phyloP scores from a whole-genome alignment of 1,140 invertebrate species.

The Heterodera carotae region DNA sequence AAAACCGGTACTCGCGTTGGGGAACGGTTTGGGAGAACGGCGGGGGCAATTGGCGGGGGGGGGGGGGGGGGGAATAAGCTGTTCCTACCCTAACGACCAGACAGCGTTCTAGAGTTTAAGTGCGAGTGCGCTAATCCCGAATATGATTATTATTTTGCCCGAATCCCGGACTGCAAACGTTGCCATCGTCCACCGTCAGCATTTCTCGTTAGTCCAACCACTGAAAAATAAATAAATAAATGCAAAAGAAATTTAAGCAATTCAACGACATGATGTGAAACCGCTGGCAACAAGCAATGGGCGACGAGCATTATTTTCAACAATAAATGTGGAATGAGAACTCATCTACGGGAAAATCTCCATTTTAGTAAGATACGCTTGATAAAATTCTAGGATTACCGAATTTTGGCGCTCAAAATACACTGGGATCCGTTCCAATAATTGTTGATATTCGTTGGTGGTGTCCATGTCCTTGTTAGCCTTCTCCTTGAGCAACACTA shows the following conservation, averaged over 20 bases:
- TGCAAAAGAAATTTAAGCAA: slow-evolving; percentile 1
- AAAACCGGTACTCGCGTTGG: too few species aligned
- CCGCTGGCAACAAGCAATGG: slow-evolving; percentile 43
- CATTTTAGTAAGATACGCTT: too few species aligned
- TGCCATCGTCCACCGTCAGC: slow-evolving; percentile 25
- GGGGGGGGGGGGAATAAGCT: too few species aligned
- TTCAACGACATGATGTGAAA: slow-evolving; percentile 38
- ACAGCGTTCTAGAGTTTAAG: too few species aligned
- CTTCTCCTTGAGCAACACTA: background rate
- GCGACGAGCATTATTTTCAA: slow-evolving; percentile 57
- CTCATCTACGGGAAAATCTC: slow-evolving; percentile 46
- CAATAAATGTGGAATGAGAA: slow-evolving; percentile 56
- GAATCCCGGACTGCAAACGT: too few species aligned
- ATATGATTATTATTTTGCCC: background rate
- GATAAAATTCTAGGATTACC: too few species aligned
- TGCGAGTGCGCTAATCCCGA: too few species aligned
- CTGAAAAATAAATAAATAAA: slow-evolving; percentile 10
- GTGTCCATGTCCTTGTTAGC: slow-evolving; percentile 1
- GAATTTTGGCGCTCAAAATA: slow-evolving; percentile 20
- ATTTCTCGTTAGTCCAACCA: slow-evolving; percentile 31
- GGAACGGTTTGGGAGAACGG: too few species aligned
- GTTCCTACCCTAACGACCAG: too few species aligned
- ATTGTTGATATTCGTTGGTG: background rate
- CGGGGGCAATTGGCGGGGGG: too few species aligned
- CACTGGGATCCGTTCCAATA: background rate